phyloP scores from a whole-genome alignment of 2,113 vertebrate species.

The Leptodactylus fuscus region DNA sequence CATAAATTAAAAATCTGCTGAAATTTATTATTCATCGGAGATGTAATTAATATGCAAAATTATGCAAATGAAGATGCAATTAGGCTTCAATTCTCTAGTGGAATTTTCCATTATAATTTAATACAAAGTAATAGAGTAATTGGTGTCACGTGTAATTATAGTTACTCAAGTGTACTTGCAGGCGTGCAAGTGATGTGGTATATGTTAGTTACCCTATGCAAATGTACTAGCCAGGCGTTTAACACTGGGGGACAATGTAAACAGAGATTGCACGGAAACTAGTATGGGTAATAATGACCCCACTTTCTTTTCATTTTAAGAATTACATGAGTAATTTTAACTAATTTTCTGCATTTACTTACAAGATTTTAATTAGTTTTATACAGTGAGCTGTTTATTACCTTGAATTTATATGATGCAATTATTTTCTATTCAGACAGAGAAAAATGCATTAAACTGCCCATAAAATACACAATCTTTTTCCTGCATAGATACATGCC shows the following conservation, averaged over 20 bases:
- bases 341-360: constrained; percentile 73
- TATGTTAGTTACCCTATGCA: constrained; percentile 99
- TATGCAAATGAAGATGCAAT: constrained; percentile 99
- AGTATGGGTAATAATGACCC: constrained; percentile 69
- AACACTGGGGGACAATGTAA: constrained; percentile 83
- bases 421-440: constrained; percentile 65
- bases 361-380: constrained; percentile 72
- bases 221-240: constrained; percentile 87
- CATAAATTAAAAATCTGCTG: constrained; percentile 99
- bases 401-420: constrained; percentile 62
- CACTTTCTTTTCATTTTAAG: constrained; percentile 73
- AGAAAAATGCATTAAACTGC: constrained; percentile 53
- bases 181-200: constrained; percentile 98
- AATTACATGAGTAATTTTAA: constrained; percentile 72
- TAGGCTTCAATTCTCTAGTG: constrained; percentile 99
- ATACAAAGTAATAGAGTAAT: constrained; percentile 99
- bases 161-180: constrained; percentile 99
- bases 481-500: constrained; percentile 45
- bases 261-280: constrained; percentile 77
- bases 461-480: constrained; percentile 50
- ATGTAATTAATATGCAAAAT: constrained; percentile 99
- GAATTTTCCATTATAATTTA: constrained; percentile 99
- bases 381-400: constrained; percentile 65
- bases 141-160: constrained; percentile 99
- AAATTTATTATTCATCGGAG: constrained; percentile 99